Conservation (phyloP, 2,888 invertebrate genomes). For the Pammene aurita region DNA sequence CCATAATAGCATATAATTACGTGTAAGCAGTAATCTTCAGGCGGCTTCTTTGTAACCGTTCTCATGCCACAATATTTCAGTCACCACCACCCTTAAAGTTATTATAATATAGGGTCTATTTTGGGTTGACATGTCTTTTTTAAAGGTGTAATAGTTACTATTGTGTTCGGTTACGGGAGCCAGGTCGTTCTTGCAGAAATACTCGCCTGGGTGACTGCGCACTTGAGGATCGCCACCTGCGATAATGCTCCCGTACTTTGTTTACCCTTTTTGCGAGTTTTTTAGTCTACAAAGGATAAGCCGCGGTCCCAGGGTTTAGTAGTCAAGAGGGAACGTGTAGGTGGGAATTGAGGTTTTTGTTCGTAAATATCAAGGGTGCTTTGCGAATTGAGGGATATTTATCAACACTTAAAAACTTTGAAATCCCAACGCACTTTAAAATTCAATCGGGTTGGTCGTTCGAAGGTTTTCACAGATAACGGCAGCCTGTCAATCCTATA, state of each 20-base stretch:
- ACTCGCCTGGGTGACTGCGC: constrained; percentile 68
- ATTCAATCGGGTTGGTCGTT: not conserved
- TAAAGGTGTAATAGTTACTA: constrained; percentile 8
- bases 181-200: constrained; percentile 57
- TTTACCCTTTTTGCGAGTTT: constrained; percentile 59
- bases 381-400: not conserved
- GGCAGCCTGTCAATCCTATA: too few species aligned
- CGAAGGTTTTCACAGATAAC: too few species aligned
- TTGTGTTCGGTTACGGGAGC: constrained; percentile 46
- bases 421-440: not conserved
- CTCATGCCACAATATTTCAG: not conserved
- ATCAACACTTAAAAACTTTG: not conserved
- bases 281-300: constrained; percentile 53
- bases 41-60: constrained; percentile 65
- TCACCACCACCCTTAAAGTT: not conserved
- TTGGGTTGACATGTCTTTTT: not conserved
- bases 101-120: constrained; percentile 17
- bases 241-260: constrained; percentile 64
- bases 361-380: constrained; percentile 7
- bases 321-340: constrained; percentile 24
- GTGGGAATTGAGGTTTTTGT: constrained; percentile 31
- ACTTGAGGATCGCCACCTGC: constrained; percentile 79
- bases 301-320: constrained; percentile 20
- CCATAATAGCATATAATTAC: constrained; percentile 38
- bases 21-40: constrained; percentile 36